Conservation (phyloP, 2,888 invertebrate genomes). For the Barypeithes pellucidus region DNA sequence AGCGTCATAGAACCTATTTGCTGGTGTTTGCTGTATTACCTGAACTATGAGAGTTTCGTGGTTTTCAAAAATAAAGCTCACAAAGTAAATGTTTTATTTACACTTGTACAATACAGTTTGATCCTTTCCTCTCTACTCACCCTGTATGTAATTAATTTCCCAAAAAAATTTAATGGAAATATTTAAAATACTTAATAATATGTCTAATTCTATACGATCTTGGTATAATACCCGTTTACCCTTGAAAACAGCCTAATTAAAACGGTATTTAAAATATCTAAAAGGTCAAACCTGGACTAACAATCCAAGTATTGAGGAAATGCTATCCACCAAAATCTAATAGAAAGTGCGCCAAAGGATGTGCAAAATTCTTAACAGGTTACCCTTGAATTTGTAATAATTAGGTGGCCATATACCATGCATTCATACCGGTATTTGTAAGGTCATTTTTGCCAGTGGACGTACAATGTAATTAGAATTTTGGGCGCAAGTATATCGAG, state of each 20-base stretch:
- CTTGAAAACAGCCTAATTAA: constrained; percentile 5
- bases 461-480: not conserved
- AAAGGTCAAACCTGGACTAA: not conserved
- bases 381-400: constrained; percentile 24
- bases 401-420: not conserved
- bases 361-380: constrained; percentile 26
- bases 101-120: no score
- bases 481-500: not conserved
- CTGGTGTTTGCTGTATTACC: no score
- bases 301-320: constrained; percentile 6
- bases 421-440: not conserved
- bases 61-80: no score
- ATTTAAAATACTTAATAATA: no score
- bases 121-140: no score
- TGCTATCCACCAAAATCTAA: constrained; percentile 18
- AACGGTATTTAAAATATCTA: not conserved
- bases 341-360: constrained; percentile 22
- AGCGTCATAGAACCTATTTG: no score
- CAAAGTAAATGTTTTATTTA: no score
- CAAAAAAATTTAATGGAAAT: no score
- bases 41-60: no score
- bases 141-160: no score
- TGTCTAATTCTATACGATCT: no score
- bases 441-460: not conserved
- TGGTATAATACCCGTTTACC: constrained; percentile 1